Conservation (phyloP, 2,888 invertebrate species). For the Stenotaenia linearis region DNA sequence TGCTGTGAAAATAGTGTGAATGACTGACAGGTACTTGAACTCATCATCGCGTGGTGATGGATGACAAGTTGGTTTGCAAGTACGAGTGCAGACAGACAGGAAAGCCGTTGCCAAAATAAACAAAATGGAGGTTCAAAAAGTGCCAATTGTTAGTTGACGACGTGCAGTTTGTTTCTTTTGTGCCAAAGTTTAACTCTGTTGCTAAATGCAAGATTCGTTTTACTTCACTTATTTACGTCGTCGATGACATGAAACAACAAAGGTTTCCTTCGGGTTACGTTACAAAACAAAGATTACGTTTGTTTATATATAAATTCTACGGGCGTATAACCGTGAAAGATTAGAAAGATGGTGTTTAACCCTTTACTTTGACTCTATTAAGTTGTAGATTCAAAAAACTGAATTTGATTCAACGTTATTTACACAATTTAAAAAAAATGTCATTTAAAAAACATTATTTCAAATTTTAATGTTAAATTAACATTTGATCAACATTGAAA, state of each 20-base stretch:
- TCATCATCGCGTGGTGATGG: neutral
- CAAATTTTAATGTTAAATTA: no score
- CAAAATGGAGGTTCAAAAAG: neutral
- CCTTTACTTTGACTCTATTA: no score
- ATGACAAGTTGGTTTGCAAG: neutral
- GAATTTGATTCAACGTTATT: no score
- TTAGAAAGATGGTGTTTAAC: no score
- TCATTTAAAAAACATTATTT: no score
- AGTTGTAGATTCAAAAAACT: no score
- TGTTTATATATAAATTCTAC: neutral
- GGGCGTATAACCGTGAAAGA: neutral
- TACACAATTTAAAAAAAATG: no score
- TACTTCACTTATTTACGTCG: neutral
- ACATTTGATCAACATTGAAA: no score
- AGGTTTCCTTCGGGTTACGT: neutral
- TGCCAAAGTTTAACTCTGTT: neutral
- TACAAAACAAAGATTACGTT: neutral
- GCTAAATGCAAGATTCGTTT: constrained; percentile 1
- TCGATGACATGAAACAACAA: neutral
- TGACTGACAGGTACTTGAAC: constrained; percentile 19
- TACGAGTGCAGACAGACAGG: neutral
- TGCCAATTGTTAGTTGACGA: neutral
- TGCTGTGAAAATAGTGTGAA: neutral
- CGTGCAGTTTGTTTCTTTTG: constrained; percentile 10
- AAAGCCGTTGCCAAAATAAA: neutral